Conservation (phyloP, 2,888 invertebrate species). For the Dynastes hyllus region DNA sequence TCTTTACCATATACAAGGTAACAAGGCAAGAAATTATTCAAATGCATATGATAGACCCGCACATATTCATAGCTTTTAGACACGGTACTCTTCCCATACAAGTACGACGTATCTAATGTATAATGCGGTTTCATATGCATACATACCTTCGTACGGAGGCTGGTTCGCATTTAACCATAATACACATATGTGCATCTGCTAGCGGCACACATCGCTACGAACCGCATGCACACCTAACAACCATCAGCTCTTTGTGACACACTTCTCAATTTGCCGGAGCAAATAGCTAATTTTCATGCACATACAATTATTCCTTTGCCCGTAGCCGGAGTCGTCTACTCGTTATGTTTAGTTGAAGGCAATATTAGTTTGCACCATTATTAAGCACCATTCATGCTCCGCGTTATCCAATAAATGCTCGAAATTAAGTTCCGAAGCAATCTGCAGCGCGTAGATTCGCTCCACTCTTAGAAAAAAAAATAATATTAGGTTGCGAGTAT, state of each 20-base stretch:
- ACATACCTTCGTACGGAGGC: not conserved
- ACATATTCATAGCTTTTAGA: slow-evolving; percentile 17
- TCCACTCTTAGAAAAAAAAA: not conserved
- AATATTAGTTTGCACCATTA: slow-evolving; percentile 27
- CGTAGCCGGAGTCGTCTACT: not conserved
- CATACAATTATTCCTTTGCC: slow-evolving; percentile 34
- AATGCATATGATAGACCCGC: not conserved
- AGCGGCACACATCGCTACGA: not conserved
- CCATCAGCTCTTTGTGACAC: slow-evolving; percentile 20
- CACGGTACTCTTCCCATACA: slow-evolving; percentile 17
- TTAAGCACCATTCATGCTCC: slow-evolving; percentile 10
- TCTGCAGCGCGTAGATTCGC: slow-evolving; percentile 14
- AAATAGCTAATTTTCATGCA: slow-evolving; percentile 41
- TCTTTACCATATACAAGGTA: not conserved
- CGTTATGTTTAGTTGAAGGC: slow-evolving; percentile 25
- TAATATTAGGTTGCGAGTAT: not conserved
- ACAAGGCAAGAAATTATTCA: slow-evolving; percentile 22
- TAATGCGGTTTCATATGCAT: not conserved
- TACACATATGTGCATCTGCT: not conserved
- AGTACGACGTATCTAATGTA: not conserved
- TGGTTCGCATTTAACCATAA: slow-evolving; percentile 2
- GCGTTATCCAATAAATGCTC: slow-evolving; percentile 15
- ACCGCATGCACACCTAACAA: too few species aligned
- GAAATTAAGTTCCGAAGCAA: slow-evolving; percentile 29
- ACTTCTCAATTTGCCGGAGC: slow-evolving; percentile 38